Conservation (phyloP, 2,888 invertebrate genomes). For the Melipona beecheii region DNA sequence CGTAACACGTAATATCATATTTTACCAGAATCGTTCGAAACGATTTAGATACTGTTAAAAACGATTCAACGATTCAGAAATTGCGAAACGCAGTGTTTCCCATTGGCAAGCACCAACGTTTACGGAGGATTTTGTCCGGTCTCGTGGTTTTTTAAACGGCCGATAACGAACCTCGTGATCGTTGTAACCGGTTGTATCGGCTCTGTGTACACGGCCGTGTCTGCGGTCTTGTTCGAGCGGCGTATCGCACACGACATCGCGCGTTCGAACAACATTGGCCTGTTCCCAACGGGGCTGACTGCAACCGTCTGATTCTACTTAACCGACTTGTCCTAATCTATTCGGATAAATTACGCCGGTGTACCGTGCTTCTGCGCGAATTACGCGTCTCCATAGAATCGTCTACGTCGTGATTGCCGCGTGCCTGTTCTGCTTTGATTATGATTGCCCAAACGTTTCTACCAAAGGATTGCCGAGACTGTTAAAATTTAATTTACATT, state of each 20-base stretch:
- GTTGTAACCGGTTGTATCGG: slow-evolving; percentile 19
- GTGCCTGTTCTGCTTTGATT: neutral
- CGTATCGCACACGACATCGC: slow-evolving; percentile 40
- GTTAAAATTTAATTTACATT: too few species aligned
- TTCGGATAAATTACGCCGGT: slow-evolving; percentile 37
- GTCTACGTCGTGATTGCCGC: neutral
- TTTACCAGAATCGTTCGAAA: too few species aligned
- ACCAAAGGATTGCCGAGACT: too few species aligned
- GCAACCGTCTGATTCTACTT: slow-evolving; percentile 38
- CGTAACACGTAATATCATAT: too few species aligned
- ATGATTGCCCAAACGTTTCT: neutral
- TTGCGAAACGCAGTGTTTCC: too few species aligned
- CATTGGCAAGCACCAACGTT: too few species aligned
- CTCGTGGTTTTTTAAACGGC: neutral
- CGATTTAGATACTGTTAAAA: too few species aligned
- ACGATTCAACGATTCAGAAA: too few species aligned
- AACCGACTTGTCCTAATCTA: slow-evolving; percentile 41
- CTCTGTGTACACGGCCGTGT: slow-evolving; percentile 7
- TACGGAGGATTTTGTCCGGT: too few species aligned
- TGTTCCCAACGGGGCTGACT: slow-evolving; percentile 36
- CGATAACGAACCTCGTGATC: slow-evolving; percentile 26
- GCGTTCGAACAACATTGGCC: slow-evolving; percentile 37
- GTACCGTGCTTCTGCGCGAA: slow-evolving; percentile 5
- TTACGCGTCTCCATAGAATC: neutral
- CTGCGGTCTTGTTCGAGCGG: slow-evolving; percentile 26